A percentile compares a stretch with the other conserved stretches of the same genome.
These are phyloP conservation scores for Morinoia aosen DNA, from an alignment of 2,888 invertebrate genomes.

Conservation along the genomic window DNA sequence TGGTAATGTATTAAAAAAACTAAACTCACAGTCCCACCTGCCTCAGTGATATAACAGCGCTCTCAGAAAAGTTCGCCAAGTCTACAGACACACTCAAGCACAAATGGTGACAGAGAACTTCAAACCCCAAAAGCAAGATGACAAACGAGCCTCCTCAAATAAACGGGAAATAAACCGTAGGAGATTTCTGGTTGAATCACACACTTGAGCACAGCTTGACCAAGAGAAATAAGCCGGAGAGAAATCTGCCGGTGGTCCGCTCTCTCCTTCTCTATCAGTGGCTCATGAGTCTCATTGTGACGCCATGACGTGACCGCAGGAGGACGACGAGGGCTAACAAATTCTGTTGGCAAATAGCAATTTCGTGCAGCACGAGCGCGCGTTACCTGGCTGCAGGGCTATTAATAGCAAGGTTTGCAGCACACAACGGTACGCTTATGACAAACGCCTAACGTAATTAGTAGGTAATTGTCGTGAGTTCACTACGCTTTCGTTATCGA, in stretches of 20 bases:
- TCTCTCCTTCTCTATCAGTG: background rate
- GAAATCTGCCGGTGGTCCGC: background rate
- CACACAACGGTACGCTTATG: background rate
- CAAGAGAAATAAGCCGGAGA: background rate
- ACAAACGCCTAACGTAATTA: background rate
- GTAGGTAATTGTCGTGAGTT: background rate
- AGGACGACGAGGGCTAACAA: background rate
- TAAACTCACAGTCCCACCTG: background rate
- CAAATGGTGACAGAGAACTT: slow-evolving; percentile 1
- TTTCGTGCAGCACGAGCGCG: background rate
- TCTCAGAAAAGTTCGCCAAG: background rate
- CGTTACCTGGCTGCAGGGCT: background rate
- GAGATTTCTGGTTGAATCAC: background rate
- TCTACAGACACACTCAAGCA: background rate
- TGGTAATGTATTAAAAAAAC: background rate
- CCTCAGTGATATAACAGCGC: background rate
- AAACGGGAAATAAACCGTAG: background rate
- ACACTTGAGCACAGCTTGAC: background rate
- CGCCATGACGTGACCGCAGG: background rate
- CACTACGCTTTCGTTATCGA: slow-evolving; percentile 3
- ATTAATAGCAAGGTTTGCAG: background rate
- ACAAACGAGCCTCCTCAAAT: background rate
- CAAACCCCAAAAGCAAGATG: background rate
- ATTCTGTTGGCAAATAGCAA: background rate
- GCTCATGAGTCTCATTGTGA: background rate